Evolutionary conservation across 2,113 vertebrate species (phyloP).

Genomic region (Peucedramus taeniatus): DNA sequence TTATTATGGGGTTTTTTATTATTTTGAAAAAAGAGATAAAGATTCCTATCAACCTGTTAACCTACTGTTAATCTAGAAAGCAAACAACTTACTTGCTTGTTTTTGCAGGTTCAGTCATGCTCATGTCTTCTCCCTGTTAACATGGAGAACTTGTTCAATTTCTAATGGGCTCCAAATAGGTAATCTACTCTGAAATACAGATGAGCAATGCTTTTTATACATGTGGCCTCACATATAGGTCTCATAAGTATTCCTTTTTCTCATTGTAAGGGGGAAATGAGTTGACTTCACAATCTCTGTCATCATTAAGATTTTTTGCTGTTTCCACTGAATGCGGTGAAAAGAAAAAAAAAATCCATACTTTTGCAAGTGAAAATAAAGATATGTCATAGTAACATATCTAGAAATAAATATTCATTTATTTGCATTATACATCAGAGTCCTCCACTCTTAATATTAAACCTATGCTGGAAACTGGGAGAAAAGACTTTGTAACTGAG

Average conservation of each 20-base stretch:
- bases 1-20: background rate
- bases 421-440: background rate
- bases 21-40: background rate
- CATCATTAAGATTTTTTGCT: background rate
- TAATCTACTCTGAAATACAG: background rate
- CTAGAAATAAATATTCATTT: background rate
- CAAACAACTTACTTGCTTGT: background rate
- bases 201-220: background rate
- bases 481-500: background rate
- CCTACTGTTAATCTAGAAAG: background rate
- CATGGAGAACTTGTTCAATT: background rate
- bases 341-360: background rate
- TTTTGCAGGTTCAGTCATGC: background rate
- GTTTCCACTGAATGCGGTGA: background rate
- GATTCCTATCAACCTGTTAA: background rate
- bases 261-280: background rate
- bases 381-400: background rate
- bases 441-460: background rate
- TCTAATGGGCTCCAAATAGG: background rate
- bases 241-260: background rate
- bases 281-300: background rate
- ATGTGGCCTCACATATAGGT: background rate
- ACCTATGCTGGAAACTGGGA: background rate
- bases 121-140: background rate
- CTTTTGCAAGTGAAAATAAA: background rate